Base-by-base conservation (phyloP, 2,797 vertebrate species). In the Bovichtus diacanthus region DNA sequence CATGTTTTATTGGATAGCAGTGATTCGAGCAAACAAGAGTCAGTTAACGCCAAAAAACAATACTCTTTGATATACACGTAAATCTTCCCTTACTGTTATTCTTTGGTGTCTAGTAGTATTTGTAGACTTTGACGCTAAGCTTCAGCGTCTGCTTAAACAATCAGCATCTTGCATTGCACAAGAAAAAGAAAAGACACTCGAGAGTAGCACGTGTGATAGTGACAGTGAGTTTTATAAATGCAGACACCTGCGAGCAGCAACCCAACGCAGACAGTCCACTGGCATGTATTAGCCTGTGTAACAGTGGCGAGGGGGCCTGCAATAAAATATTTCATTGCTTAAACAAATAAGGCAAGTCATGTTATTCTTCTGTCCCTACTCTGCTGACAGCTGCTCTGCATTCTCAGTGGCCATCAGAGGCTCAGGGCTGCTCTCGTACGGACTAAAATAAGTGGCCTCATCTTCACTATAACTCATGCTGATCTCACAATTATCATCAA, bases 321-420 rank as follows among this genome's bases (percentile, higher is more conserved):
- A 86, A 85, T 90, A 86, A 88, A 92, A 88, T 66, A 92, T 91
- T 86, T 90, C 82, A 84, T 81, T 75, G 79, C 77, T 76, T n/a
- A 88, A 88, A 87, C 88, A 92, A 92, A 91, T 88, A 90, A 84
- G 82, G 92, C 85, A 79, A 67, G 74, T 79, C 79, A 55, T 90
- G 80, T 92, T 92, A 80, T 89, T 89, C 69, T 85, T 87, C 78
- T 90, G 83, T 92, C 83, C 81, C 80, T 55, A 76, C 73, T 87
- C 72, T 43, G 51, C 80, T 79, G 74, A 92, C 90, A 90, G 92
- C 90, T 93, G 90, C 85, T 81, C 69, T 65, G 51, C 81, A 86
- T 76, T 88, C 86, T 87, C 83, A 84, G 76, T 13, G 21, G 70
- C 77, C 58, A 65, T 85, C 85, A 70, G 82, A 87, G 61, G 44